phyloP scores from a whole-genome alignment of 2,888 invertebrate species.

The Lochmaea crataegi region DNA sequence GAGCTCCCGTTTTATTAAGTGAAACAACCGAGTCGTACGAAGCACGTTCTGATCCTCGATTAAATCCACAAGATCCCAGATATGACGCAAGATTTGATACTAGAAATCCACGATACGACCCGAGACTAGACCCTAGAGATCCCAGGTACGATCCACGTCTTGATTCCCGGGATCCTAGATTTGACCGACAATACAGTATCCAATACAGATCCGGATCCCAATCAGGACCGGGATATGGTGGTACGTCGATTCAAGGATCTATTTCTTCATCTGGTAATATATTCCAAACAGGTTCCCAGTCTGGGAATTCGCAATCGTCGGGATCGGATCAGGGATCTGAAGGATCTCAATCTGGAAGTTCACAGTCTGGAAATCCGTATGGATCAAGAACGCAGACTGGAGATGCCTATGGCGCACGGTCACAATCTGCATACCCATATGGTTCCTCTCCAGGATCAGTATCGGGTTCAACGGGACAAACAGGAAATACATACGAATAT shows the following conservation, averaged over 20 bases:
- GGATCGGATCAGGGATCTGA: constrained; percentile 1
- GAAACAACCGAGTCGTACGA: background rate
- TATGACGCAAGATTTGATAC: constrained; percentile 16
- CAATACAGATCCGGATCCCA: constrained; percentile 12
- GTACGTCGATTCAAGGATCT: constrained; percentile 4
- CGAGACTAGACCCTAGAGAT: constrained; percentile 7
- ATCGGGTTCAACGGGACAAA: background rate
- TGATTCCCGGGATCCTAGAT: background rate
- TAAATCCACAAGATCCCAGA: background rate
- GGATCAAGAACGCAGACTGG: constrained; percentile 10
- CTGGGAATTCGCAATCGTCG: constrained; percentile 4
- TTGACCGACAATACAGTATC: background rate
- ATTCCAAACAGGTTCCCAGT: background rate
- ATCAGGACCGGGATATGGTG: constrained; percentile 12
- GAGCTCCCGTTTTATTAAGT: background rate
- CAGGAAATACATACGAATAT: constrained; percentile 3
- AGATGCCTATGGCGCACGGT: background rate
- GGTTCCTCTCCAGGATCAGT: constrained; percentile 5
- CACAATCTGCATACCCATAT: background rate
- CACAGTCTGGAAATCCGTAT: constrained; percentile 1
- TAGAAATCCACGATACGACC: constrained; percentile 37
- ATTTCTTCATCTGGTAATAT: background rate
- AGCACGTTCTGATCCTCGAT: background rate
- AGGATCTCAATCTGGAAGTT: constrained; percentile 22
- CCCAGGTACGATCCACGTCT: constrained; percentile 7